Conservation (phyloP, 2,797 vertebrate genomes). For the Bradypodion ventrale region DNA sequence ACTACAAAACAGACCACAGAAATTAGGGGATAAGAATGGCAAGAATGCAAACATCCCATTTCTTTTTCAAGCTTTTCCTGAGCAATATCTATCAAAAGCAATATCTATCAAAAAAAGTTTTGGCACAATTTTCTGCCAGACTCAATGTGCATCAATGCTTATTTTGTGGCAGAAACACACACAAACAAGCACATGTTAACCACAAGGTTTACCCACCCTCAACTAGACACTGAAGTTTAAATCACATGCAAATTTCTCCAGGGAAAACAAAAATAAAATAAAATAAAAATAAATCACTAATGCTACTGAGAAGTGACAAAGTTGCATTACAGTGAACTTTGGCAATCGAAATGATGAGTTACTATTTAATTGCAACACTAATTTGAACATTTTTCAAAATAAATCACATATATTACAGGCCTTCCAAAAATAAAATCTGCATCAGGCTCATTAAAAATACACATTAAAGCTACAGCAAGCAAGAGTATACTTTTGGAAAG, state of each 20-base stretch:
- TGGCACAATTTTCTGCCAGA: no score
- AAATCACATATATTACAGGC: no score
- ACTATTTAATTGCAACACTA: no score
- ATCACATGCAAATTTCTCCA: conserved; percentile 26
- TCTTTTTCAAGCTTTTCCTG: not conserved
- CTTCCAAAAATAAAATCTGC: no score
- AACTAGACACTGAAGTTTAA: conserved; percentile 39
- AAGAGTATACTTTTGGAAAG: no score
- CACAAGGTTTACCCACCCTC: conserved; percentile 41
- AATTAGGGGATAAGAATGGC: not conserved
- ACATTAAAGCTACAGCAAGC: no score
- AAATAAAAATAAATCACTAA: conserved; percentile 45
- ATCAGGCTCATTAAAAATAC: no score
- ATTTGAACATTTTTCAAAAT: no score
- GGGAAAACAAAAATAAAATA: not conserved
- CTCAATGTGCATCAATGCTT: not conserved
- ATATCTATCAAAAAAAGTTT: not conserved
- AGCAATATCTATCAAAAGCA: not conserved
- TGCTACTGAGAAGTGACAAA: conserved; percentile 23
- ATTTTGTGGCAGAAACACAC: no score
- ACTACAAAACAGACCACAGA: not conserved
- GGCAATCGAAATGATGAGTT: no score
- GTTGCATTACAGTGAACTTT: conserved; percentile 14
- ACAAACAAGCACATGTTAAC: not conserved
- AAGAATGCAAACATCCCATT: not conserved